These are phyloP conservation scores for Camponotus vicinus DNA, from an alignment of 1,140 invertebrate genomes.

Conservation along the genomic window DNA sequence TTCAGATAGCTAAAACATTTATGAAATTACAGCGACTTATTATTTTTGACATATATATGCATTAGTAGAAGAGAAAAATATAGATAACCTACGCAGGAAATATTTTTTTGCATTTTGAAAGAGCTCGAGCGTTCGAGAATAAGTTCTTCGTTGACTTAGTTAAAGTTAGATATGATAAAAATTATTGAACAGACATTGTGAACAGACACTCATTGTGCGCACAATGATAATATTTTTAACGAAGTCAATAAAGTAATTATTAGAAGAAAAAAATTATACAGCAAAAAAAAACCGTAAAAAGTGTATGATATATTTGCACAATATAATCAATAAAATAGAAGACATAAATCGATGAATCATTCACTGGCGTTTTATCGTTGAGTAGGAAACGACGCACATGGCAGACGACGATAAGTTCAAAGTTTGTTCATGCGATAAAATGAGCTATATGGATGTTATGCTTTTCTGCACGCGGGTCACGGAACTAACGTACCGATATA, in stretches of 20 bases:
- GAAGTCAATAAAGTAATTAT: no score
- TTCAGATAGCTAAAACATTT: neutral
- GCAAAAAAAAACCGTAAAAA: neutral
- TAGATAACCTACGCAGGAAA: neutral
- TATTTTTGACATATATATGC: neutral
- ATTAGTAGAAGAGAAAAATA: neutral
- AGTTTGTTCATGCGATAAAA: constrained; percentile 7
- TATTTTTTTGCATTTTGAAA: neutral
- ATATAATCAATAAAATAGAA: neutral
- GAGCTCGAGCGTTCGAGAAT: neutral
- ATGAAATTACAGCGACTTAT: neutral
- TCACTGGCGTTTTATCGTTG: neutral
- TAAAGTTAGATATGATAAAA: neutral
- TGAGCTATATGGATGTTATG: constrained; percentile 8
- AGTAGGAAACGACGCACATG: constrained; percentile 2
- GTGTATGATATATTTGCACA: neutral
- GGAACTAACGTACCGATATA: neutral
- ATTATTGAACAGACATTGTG: neutral
- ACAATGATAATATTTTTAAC: no score
- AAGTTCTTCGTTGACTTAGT: neutral
- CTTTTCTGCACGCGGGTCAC: neutral
- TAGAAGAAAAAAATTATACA: neutral
- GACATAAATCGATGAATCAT: constrained; percentile 4
- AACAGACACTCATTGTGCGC: no score
- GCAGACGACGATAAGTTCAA: constrained; percentile 20